Percentiles rank a stretch among this genome's conserved stretches.
These are phyloP conservation scores for Phaenicophaeus curvirostris DNA, from an alignment of 2,797 vertebrate genomes.

Conservation along the genomic window DNA sequence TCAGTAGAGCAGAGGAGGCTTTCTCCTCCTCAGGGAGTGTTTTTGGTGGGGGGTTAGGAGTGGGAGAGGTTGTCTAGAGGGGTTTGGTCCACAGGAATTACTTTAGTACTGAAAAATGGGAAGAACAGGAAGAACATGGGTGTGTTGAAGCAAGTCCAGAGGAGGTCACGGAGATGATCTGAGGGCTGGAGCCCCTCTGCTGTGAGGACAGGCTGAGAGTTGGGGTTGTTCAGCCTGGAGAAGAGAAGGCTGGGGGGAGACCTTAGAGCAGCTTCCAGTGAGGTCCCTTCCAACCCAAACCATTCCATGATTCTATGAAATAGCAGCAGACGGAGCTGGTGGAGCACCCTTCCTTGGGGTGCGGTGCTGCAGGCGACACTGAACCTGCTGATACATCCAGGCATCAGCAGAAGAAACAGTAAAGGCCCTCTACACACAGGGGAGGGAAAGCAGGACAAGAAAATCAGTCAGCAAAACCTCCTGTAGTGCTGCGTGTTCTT, in stretches of 20 bases:
- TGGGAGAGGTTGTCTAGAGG: background rate
- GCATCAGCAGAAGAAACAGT: background rate
- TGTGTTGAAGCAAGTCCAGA: no score
- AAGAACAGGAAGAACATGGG: no score
- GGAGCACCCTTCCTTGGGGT: background rate
- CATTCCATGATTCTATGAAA: no score
- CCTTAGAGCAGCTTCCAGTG: no score
- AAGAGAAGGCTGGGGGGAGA: no score
- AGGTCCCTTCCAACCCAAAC: no score
- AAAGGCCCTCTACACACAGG: background rate
- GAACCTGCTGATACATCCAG: rapidly evolving
- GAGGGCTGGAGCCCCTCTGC: no score
- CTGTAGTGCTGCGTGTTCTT: no score
- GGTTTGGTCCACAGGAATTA: background rate
- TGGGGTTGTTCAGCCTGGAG: no score
- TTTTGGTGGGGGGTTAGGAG: rapidly evolving
- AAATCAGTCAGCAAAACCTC: background rate
- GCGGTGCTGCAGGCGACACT: background rate
- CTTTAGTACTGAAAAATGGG: background rate
- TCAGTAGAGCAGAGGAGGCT: background rate
- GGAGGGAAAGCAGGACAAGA: background rate
- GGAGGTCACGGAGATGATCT: no score
- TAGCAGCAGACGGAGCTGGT: background rate
- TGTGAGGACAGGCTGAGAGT: no score
- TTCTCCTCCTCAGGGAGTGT: background rate